A percentile compares a stretch with the other conserved stretches of the same genome.
phyloP scores from a whole-genome alignment of 37 sponge, comb jelly and placozoan genomes.

The Geodia barretti region DNA sequence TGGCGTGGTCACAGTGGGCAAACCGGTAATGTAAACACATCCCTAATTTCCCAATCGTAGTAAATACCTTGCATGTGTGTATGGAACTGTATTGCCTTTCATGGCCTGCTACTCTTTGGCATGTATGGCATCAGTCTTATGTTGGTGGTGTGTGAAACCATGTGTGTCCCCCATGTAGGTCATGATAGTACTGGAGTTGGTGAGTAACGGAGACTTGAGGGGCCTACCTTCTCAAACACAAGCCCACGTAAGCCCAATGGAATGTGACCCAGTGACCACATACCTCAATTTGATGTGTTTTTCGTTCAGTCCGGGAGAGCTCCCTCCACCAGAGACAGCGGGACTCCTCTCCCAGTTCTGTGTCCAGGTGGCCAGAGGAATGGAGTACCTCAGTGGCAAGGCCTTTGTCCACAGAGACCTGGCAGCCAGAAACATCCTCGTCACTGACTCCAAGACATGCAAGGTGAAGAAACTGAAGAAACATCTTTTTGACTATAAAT shows the following conservation, averaged over 20 bases:
- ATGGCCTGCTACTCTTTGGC: too few species aligned
- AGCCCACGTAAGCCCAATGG: not conserved
- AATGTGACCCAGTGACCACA: not conserved
- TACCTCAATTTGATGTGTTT: not conserved
- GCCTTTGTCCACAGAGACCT: conserved; percentile 71
- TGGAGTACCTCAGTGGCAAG: conserved; percentile 60
- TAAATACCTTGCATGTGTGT: too few species aligned
- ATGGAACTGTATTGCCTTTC: too few species aligned
- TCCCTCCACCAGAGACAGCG: conserved; percentile 8
- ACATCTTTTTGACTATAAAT: not conserved
- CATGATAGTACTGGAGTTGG: conserved; percentile 67
- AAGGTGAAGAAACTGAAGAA: conserved; percentile 27
- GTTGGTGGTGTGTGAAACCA: too few species aligned
- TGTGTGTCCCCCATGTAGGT: conserved; percentile 21
- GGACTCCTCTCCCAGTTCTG: conserved; percentile 29
- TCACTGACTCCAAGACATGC: conserved; percentile 44
- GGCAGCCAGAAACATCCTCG: conserved; percentile 70
- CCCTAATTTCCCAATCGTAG: too few species aligned
- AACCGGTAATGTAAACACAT: conserved; percentile 52
- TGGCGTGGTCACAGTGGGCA: conserved; percentile 67
- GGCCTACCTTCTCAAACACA: conserved; percentile 27
- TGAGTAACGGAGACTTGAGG: conserved; percentile 50
- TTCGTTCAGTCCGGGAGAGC: conserved; percentile 25
- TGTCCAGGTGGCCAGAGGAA: conserved; percentile 56
- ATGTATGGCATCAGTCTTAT: too few species aligned